Evolutionary conservation across 2,888 invertebrate genomes (phyloP).

Genomic region (Drosophila multiciliata): DNA sequence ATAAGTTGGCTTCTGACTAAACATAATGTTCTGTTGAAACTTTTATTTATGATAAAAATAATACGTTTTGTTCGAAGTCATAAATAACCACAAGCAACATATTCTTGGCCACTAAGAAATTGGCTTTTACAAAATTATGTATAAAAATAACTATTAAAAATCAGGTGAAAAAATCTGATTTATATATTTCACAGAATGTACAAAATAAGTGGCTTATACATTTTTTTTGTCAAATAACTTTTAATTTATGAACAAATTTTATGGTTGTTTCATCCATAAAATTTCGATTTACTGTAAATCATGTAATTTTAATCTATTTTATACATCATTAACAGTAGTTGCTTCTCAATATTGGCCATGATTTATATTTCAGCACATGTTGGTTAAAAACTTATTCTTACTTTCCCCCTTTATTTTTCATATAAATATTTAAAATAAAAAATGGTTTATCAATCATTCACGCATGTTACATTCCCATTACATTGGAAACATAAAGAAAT

Average conservation of each 20-base stretch:
- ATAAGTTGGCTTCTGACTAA: background rate
- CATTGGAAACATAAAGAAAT: conserved; percentile 3
- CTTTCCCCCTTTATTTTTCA: background rate
- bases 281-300: background rate
- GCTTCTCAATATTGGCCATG: background rate
- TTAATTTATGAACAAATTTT: background rate
- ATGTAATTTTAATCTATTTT: background rate
- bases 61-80: background rate
- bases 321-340: background rate
- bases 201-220: background rate
- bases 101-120: background rate
- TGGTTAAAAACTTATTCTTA: background rate
- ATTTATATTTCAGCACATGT: conserved; percentile 13
- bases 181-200: background rate
- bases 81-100: background rate
- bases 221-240: background rate
- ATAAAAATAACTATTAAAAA: background rate
- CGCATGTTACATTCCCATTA: conserved; percentile 5
- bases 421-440: background rate
- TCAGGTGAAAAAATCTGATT: too few species aligned
- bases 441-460: conserved; percentile 1
- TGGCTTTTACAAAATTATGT: background rate
- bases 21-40: background rate
- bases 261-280: background rate
- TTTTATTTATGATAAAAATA: background rate